phyloP scores from a whole-genome alignment of 2,888 invertebrate species.

The Clusia tigrina region DNA sequence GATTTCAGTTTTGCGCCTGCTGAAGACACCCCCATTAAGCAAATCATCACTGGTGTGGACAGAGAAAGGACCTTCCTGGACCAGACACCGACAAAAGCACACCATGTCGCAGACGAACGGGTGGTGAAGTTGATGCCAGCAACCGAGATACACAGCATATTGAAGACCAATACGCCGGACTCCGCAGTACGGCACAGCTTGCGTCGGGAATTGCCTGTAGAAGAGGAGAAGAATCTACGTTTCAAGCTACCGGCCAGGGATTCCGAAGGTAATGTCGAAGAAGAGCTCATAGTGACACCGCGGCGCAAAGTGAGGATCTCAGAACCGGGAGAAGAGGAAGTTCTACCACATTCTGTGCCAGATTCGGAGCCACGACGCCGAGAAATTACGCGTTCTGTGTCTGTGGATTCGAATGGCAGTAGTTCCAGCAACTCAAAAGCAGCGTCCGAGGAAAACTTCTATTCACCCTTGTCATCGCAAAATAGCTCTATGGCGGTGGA shows the following conservation, averaged over 20 bases:
- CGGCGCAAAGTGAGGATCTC: slow-evolving; percentile 4
- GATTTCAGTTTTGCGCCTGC: slow-evolving; percentile 31
- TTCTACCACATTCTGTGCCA: slow-evolving; percentile 1
- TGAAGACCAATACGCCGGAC: slow-evolving; percentile 37
- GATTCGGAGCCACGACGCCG: background rate
- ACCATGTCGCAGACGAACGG: background rate
- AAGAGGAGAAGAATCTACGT: slow-evolving; percentile 33
- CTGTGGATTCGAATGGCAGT: slow-evolving; percentile 32
- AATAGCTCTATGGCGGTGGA: slow-evolving; percentile 38
- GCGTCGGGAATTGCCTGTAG: slow-evolving; percentile 15
- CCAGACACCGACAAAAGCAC: slow-evolving; percentile 20
- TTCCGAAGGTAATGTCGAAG: background rate
- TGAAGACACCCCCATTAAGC: background rate
- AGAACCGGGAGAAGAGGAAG: slow-evolving; percentile 25
- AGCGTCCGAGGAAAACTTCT: slow-evolving; percentile 39
- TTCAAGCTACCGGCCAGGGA: slow-evolving; percentile 32
- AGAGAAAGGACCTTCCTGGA: too few species aligned
- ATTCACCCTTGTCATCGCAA: slow-evolving; percentile 44
- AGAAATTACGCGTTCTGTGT: slow-evolving; percentile 24
- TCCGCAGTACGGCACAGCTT: slow-evolving; percentile 9
- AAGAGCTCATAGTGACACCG: background rate
- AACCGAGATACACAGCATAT: slow-evolving; percentile 38
- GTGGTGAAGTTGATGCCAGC: background rate
- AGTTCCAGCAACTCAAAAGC: slow-evolving; percentile 16
- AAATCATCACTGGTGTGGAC: too few species aligned